phyloP scores from a whole-genome alignment of 2,113 vertebrate species.

The Calypte anna region DNA sequence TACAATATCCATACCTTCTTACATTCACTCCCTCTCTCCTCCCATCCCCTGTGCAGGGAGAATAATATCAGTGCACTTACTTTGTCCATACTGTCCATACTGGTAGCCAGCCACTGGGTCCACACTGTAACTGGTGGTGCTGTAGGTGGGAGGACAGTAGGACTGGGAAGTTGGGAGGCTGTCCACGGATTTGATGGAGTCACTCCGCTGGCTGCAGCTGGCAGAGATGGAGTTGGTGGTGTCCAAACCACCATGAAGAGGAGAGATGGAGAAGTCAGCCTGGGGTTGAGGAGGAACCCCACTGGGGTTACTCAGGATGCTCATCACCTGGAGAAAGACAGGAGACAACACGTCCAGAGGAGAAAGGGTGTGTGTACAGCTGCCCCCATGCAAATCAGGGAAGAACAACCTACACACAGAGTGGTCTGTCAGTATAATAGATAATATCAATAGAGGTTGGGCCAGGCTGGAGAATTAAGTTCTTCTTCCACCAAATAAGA shows the following conservation, averaged over 20 bases:
- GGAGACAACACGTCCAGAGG: not conserved
- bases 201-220: constrained; percentile 97
- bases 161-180: constrained; percentile 96
- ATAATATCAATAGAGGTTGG: not conserved
- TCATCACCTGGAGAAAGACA: constrained; percentile 89
- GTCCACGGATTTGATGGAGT: constrained; percentile 96
- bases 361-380: not conserved
- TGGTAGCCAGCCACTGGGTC: constrained; percentile 98
- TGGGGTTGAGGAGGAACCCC: constrained; percentile 91
- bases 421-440: not conserved
- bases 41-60: accelerated
- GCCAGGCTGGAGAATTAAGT: not conserved
- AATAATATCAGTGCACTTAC: constrained; percentile 78
- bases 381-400: not conserved
- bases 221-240: constrained; percentile 93
- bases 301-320: constrained; percentile 94
- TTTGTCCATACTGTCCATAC: constrained; percentile 96
- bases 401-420: not conserved
- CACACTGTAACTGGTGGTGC: constrained; percentile 96
- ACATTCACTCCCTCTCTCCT: not conserved
- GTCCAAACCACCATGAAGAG: constrained; percentile 92
- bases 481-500: not conserved
- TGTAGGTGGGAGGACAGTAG: constrained; percentile 99
- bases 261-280: constrained; percentile 98
- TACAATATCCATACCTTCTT: not conserved